Conservation (phyloP, 2,797 vertebrate genomes). For the Dendrocincla fuliginosa region DNA sequence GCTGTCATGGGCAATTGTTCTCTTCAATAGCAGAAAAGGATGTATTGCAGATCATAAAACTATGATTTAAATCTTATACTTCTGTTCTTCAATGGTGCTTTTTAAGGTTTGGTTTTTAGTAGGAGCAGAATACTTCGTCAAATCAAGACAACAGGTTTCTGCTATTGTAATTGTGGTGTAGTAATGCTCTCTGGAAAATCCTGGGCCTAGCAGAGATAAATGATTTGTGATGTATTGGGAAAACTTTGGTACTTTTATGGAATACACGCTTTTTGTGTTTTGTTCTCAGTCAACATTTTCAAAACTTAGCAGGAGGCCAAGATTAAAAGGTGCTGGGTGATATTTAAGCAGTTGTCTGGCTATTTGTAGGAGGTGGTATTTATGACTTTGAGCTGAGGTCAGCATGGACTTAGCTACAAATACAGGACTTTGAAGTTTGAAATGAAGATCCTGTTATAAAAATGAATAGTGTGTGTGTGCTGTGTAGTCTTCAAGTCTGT, state of each 20-base stretch:
- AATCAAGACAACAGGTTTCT: not conserved
- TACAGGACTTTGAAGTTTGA: constrained; percentile 9
- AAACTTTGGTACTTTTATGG: not conserved
- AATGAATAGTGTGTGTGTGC: not conserved
- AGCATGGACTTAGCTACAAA: constrained; percentile 1
- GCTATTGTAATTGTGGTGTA: not conserved
- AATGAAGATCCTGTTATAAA: not conserved
- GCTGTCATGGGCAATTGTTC: not conserved
- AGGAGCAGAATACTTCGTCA: not conserved
- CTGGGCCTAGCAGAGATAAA: not conserved
- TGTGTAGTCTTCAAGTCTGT: not conserved
- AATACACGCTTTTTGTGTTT: not conserved
- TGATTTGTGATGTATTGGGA: not conserved
- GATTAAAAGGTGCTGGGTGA: not conserved
- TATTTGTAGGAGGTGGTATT: constrained; percentile 2
- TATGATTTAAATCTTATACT: not conserved
- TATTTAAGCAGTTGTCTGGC: not conserved
- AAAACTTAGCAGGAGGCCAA: not conserved
- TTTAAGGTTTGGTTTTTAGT: not conserved
- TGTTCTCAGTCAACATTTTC: not conserved
- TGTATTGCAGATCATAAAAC: not conserved
- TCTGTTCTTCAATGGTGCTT: not conserved
- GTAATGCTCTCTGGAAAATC: not conserved
- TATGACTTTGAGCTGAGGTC: not conserved
- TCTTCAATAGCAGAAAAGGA: not conserved